phyloP scores from a whole-genome alignment of 2,888 invertebrate species.

The Hydroisotoma schaefferi region DNA sequence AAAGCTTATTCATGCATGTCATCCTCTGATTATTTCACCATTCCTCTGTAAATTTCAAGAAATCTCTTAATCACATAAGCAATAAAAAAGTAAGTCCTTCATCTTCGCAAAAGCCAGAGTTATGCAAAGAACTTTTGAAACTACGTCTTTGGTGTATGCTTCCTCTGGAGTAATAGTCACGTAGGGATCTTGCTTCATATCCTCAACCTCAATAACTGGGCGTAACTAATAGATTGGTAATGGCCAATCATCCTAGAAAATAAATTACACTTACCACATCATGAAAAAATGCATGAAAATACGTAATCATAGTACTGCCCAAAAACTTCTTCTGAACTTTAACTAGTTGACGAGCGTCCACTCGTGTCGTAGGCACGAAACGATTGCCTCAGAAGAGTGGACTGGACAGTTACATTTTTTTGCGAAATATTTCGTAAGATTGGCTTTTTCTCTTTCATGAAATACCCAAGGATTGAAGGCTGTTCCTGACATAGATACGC shows the following conservation, averaged over 20 bases:
- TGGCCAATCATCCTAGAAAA: constrained; percentile 29
- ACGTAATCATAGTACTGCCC: constrained; percentile 14
- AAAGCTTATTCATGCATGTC: background rate
- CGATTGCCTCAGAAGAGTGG: constrained; percentile 19
- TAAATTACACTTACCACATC: background rate
- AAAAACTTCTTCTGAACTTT: constrained; percentile 30
- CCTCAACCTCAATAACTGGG: constrained; percentile 28
- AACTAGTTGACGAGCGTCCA: constrained; percentile 24
- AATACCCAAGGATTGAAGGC: constrained; percentile 41
- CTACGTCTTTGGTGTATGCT: constrained; percentile 31
- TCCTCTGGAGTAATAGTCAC: constrained; percentile 41
- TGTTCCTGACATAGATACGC: constrained; percentile 38
- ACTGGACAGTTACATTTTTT: constrained; percentile 31
- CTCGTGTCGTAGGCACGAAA: constrained; percentile 25
- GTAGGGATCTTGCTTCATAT: constrained; percentile 27
- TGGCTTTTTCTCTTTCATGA: constrained; percentile 21
- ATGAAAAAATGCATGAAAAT: background rate
- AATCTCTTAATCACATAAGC: constrained; percentile 16
- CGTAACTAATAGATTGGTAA: constrained; percentile 27
- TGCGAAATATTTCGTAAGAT: constrained; percentile 30
- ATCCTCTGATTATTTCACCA: background rate
- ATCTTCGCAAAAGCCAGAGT: constrained; percentile 31
- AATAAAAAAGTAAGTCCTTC: constrained; percentile 36
- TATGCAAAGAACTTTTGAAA: constrained; percentile 37
- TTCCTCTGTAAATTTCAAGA: background rate